These are phyloP conservation scores for Caenorhabditis remanei DNA, from an alignment of 1,140 invertebrate genomes.

Conservation along the genomic window DNA sequence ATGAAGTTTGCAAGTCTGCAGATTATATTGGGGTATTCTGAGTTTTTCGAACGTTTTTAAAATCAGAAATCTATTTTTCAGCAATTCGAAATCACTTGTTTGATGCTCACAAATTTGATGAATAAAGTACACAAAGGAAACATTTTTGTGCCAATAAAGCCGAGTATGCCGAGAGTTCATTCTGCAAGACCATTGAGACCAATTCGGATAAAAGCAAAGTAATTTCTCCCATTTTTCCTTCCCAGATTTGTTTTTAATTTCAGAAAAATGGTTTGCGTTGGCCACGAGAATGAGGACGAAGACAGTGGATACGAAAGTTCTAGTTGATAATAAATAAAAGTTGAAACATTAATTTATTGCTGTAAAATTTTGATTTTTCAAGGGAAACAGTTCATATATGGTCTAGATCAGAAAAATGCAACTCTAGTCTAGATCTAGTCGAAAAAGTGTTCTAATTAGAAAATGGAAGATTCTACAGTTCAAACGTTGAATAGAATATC, in stretches of 20 bases:
- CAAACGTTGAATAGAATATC: too few species aligned
- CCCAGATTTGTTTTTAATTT: not conserved
- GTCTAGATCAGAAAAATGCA: too few species aligned
- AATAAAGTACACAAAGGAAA: slow-evolving; percentile 20
- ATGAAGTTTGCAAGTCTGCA: slow-evolving; percentile 33
- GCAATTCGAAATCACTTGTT: slow-evolving; percentile 48
- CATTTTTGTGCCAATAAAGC: slow-evolving; percentile 24
- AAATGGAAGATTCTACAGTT: too few species aligned
- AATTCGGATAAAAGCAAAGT: slow-evolving; percentile 8
- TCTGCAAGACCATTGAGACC: not conserved
- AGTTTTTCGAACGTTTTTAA: not conserved
- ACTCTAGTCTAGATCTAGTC: too few species aligned
- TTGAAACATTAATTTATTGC: not conserved
- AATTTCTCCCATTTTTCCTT: not conserved
- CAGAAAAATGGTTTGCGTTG: slow-evolving; percentile 33
- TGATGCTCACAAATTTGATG: slow-evolving; percentile 24
- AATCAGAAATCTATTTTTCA: not conserved
- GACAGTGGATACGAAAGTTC: slow-evolving; percentile 45
- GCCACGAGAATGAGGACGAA: not conserved
- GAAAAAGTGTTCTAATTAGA: too few species aligned
- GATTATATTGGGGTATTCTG: slow-evolving; percentile 2
- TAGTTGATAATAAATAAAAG: not conserved
- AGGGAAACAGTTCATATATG: too few species aligned
- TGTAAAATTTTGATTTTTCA: not conserved
- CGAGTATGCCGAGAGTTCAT: not conserved